Base-by-base conservation (phyloP, 2,888 invertebrate species). In the Ischnus inquisitorius region DNA sequence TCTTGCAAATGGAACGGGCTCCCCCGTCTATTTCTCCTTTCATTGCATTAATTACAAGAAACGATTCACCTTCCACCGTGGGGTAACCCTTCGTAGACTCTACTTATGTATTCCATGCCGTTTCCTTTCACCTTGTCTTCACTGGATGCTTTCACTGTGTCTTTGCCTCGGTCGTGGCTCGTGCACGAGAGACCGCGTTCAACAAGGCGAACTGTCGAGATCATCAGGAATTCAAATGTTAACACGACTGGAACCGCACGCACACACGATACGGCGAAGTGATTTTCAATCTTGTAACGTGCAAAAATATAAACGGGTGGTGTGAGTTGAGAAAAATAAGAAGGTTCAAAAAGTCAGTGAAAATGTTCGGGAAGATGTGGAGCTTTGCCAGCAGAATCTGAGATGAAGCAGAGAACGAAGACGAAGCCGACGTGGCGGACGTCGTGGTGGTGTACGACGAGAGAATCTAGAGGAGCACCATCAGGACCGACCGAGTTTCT, bases 31-130 rank as follows among this genome's bases (percentile, higher is more conserved):
- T 89, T 89, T 87, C 60, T n/a, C 90, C 89, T 89, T 90, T 88
- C 88, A 89, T 88, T 90, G 88, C 87, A 87, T 89, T 90, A 91
- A 92, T 92, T 91, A 90, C 89, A 88, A 84, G 88, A 90, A 89
- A 86, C 86, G 88, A 88, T 91, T 88, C 39, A 19, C 28, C 51
- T n/a, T 54, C 51, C 64, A 64, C 41, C 10, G n/a, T 64, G 12
- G 34, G 5, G 51, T 4, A 19, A 25, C 8, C 25, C 54, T 22
- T 64, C 10, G 51, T 22, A n/a, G 67, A 48, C 19, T 64, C 43
- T 4, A 68, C 68, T 80, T 48, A 48, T 43, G 41, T 43, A 69
- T 54, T 43, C 22, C 64, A 10, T 39, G 48, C 19, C 19, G 39
- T 80, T 28, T 60, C 54, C 19, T 57, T 57, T 69, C 28, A 43